phyloP scores from a whole-genome alignment of 2,113 vertebrate genomes.

The Heloderma charlesbogerti region DNA sequence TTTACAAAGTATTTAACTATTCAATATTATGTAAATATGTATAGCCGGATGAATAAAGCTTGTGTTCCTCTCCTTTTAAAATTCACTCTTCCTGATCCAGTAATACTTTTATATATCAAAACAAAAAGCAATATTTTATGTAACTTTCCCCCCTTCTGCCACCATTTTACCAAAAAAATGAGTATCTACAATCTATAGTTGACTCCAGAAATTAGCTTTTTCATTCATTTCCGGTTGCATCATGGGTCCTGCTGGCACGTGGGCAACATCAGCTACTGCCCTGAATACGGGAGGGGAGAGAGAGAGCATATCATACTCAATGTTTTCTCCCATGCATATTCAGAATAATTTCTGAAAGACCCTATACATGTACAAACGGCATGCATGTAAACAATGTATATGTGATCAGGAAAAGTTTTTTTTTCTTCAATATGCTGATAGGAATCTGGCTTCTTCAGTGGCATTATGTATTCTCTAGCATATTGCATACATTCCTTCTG shows the following conservation, averaged over 20 bases:
- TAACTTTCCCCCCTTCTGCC: background rate
- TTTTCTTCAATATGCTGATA: too few species aligned
- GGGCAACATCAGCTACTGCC: too few species aligned
- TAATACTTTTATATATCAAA: slow-evolving; percentile 11
- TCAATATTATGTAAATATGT: background rate
- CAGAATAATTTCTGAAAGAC: background rate
- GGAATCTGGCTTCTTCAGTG: too few species aligned
- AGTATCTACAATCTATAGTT: too few species aligned
- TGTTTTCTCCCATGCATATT: background rate
- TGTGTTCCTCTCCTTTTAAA: background rate
- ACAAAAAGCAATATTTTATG: background rate
- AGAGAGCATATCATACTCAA: too few species aligned
- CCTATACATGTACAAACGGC: background rate
- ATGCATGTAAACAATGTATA: background rate
- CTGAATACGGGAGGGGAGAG: too few species aligned
- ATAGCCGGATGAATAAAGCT: background rate
- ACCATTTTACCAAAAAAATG: background rate
- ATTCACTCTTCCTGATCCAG: background rate
- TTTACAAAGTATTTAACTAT: background rate
- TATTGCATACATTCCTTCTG: background rate
- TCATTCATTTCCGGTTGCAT: too few species aligned
- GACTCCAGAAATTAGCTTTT: too few species aligned
- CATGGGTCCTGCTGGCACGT: too few species aligned
- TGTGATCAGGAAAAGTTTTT: background rate
- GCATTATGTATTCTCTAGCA: too few species aligned